Percentiles rank a stretch among this genome's conserved stretches.
Evolutionary conservation across 2,113 vertebrate genomes (phyloP).

Genomic region (Platichthys stellatus): DNA sequence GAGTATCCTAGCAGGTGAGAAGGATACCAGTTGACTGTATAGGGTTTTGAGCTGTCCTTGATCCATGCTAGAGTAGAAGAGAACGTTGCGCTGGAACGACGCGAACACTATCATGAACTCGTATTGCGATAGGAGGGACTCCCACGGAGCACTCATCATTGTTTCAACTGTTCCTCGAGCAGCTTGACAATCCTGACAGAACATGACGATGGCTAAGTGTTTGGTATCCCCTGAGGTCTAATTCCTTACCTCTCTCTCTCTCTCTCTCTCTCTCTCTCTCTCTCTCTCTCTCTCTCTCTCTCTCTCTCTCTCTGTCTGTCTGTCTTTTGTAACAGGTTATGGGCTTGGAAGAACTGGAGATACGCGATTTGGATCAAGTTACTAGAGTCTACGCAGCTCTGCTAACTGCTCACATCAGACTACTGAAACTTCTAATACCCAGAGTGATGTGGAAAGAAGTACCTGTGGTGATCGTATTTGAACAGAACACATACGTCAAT

Average conservation of each 20-base stretch:
- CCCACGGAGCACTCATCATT: background rate
- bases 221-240: no score
- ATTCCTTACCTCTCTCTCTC: no score
- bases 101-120: constrained; percentile 18
- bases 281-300: no score
- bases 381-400: background rate
- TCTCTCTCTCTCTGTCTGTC: background rate
- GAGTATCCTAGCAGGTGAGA: background rate
- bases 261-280: no score
- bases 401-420: constrained; percentile 3
- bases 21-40: background rate
- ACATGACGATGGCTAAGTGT: background rate
- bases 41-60: background rate
- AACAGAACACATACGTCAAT: constrained; percentile 39
- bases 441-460: constrained; percentile 4
- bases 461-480: constrained; percentile 6
- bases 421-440: constrained; percentile 20
- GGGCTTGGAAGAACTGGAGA: constrained; percentile 22
- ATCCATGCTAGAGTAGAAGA: constrained; percentile 13
- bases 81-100: background rate
- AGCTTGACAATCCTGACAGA: background rate
- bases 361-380: constrained; percentile 16
- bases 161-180: accelerated
- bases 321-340: background rate
- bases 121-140: background rate